Base-by-base conservation (phyloP, 2,113 vertebrate species). In the Menura novaehollandiae region DNA sequence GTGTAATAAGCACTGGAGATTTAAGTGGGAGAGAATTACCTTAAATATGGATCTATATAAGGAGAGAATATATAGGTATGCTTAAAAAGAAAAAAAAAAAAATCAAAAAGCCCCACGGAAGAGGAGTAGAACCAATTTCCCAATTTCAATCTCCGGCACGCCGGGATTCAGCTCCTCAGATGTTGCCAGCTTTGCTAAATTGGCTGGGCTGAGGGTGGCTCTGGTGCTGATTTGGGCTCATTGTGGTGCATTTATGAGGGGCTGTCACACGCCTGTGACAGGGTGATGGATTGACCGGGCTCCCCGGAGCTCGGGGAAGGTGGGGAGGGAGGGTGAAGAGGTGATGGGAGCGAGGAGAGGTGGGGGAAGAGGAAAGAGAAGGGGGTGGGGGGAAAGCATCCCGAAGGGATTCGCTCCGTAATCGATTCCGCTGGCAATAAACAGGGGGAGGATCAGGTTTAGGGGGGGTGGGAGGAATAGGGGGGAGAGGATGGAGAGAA, bases 51-150 rank as follows among this genome's bases (percentile, higher is more conserved):
- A 84, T 89, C 90, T 95, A 52, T 88, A 84, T 46, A 84, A 35
- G 88, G 59, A 82, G 55, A 46, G 85, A 84, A 90, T 84, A 85
- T 93, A 74, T 80, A 95, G 95, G 95, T 95, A 59, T 79, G 55
- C 62, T 94, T 67, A 2, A 74, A 71, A 64, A 79, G 59, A 80
- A 69, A 80, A 72, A 73, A 85, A 72, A 78, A 89, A 60, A 84
- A 26, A 88, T 82, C 60, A 82, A 58, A 84, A 77, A 26, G 58
- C 55, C 23, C 53, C 63, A 52, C 76, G 6, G 5, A 94, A 96
- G 90, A 96, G 90, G 76, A 96, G 92, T 96, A 96, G 97, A 97
- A 97, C 97, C 97, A 97, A 97, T 97, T 96, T 96, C 96, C 96
- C 96, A 95, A 96, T 97, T 97, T 97, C 97, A 95, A 86, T 88